Evolutionary conservation across 2,113 vertebrate species (phyloP).

Genomic region (Cisticola juncidis): DNA sequence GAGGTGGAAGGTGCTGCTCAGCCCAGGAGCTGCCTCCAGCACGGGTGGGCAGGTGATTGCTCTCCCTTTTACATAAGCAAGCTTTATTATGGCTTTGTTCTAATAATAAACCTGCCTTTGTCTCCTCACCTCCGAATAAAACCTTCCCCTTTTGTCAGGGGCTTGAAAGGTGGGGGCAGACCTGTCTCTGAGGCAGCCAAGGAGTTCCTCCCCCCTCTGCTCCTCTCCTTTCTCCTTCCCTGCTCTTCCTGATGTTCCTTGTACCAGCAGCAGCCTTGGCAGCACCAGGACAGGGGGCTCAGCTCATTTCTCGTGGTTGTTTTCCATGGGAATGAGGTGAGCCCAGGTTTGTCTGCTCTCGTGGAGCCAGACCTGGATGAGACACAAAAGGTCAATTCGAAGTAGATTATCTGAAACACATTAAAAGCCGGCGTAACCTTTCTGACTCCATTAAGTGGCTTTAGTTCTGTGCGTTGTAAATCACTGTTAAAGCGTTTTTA

Average conservation of each 20-base stretch:
- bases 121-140: neutral
- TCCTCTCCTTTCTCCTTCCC: neutral
- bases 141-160: neutral
- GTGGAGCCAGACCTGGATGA: neutral
- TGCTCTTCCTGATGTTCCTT: no score
- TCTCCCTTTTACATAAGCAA: neutral
- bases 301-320: fast-evolving
- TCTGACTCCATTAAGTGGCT: neutral
- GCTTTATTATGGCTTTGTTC: constrained; percentile 10
- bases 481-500: neutral
- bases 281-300: fast-evolving
- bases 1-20: neutral
- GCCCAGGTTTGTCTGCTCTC: neutral
- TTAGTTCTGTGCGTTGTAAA: fast-evolving
- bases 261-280: no score
- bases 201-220: neutral
- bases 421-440: neutral
- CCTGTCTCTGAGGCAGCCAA: neutral
- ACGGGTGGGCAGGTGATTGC: neutral
- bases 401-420: neutral
- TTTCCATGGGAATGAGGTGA: neutral
- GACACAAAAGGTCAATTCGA: neutral
- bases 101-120: neutral
- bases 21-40: neutral
- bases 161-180: neutral